Percentiles rank a stretch among this genome's conserved stretches.
These are phyloP conservation scores for Perdita meconis DNA, from an alignment of 2,888 invertebrate genomes.

Conservation along the genomic window DNA sequence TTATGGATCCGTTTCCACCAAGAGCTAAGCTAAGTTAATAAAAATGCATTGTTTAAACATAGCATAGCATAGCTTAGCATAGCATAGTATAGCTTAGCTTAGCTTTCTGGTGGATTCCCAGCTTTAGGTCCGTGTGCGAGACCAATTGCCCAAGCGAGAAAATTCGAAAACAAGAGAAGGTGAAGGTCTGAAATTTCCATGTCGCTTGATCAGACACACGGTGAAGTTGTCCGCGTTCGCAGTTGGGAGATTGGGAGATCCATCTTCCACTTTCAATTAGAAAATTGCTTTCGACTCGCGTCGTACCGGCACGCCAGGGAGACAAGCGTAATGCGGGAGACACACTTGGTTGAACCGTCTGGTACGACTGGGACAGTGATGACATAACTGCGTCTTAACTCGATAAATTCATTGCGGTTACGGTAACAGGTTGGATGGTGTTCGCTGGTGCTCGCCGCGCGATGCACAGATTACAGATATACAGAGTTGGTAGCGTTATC, in stretches of 20 bases:
- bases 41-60: too few species aligned
- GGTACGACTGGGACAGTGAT: constrained; percentile 43
- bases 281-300: constrained; percentile 27
- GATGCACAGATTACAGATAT: constrained; percentile 39
- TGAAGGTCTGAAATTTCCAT: not conserved
- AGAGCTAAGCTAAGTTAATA: too few species aligned
- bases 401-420: constrained; percentile 73
- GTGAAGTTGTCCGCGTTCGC: not conserved
- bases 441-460: constrained; percentile 39
- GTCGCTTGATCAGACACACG: not conserved
- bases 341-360: constrained; percentile 39
- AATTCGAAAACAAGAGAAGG: not conserved
- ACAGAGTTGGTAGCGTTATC: constrained; percentile 52
- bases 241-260: too few species aligned
- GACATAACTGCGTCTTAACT: constrained; percentile 73
- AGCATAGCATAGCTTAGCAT: too few species aligned
- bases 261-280: constrained; percentile 22
- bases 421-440: constrained; percentile 69
- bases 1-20: too few species aligned
- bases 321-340: constrained; percentile 42
- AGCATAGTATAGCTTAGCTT: too few species aligned
- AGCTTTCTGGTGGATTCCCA: too few species aligned
- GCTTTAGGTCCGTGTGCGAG: too few species aligned
- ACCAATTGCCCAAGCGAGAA: not conserved
- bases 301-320: constrained; percentile 1